Evolutionary conservation across 2,888 invertebrate species (phyloP).

Genomic region (Blastobasis adustella): DNA sequence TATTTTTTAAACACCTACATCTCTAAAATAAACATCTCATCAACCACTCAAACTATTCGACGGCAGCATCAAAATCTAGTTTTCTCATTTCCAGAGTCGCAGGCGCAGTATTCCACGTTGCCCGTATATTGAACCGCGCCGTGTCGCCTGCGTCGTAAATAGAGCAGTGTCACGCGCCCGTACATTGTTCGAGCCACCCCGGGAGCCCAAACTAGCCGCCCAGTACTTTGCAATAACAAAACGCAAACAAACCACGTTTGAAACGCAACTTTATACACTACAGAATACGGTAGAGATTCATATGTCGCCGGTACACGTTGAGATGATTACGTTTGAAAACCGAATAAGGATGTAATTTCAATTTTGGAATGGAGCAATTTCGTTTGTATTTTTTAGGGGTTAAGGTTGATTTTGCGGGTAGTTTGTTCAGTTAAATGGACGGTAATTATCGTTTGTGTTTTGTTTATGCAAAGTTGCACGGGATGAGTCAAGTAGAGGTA

Average conservation of each 20-base stretch:
- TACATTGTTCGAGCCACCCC: conserved; percentile 71
- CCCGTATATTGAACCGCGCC: conserved; percentile 38
- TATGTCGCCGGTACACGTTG: not conserved
- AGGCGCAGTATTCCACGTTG: not conserved
- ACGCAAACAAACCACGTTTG: conserved; percentile 8
- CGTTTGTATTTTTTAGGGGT: rapidly evolving
- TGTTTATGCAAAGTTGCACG: conserved; percentile 37
- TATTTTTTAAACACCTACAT: no score
- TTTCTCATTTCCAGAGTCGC: conserved; percentile 1
- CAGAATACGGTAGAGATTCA: not conserved
- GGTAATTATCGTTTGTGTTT: conserved; percentile 37
- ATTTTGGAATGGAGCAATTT: not conserved
- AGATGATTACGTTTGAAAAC: not conserved
- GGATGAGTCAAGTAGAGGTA: conserved; percentile 61
- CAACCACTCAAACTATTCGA: not conserved
- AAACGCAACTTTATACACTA: conserved; percentile 18
- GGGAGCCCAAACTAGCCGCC: conserved; percentile 66
- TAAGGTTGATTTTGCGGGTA: conserved; percentile 22
- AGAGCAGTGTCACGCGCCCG: conserved; percentile 68
- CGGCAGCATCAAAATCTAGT: not conserved
- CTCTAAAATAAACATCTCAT: not conserved
- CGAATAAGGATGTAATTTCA: conserved; percentile 12
- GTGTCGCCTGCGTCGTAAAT: conserved; percentile 54
- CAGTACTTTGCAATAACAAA: conserved; percentile 32
- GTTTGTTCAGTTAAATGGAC: conserved; percentile 8